Evolutionary conservation across 2,888 invertebrate species (phyloP).

Genomic region (Pedicia rivosa): DNA sequence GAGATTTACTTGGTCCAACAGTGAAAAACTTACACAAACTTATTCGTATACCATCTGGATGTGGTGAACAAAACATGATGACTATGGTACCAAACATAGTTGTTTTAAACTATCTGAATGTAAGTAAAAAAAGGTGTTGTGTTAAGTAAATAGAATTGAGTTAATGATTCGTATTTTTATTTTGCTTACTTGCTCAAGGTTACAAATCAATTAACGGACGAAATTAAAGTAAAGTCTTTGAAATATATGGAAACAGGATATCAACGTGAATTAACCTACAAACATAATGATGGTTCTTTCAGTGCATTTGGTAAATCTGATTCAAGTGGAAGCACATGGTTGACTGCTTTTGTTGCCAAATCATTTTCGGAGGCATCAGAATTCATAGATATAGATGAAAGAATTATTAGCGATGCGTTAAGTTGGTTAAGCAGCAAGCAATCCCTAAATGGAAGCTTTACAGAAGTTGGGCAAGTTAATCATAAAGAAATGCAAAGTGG

Average conservation of each 20-base stretch:
- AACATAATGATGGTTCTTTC: constrained; percentile 60
- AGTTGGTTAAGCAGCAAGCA: constrained; percentile 57
- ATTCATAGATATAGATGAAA: constrained; percentile 54
- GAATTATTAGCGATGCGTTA: constrained; percentile 47
- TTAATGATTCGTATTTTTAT: no score
- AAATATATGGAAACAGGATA: constrained; percentile 44
- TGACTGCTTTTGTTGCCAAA: constrained; percentile 71
- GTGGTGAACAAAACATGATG: constrained; percentile 47
- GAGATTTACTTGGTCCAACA: constrained; percentile 66
- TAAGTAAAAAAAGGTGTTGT: no score
- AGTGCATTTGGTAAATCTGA: constrained; percentile 62
- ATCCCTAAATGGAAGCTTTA: constrained; percentile 58
- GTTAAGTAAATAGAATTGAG: no score
- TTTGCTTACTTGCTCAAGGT: no score
- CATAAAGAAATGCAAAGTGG: constrained; percentile 55
- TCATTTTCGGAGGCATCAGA: constrained; percentile 57
- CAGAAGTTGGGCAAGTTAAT: constrained; percentile 59
- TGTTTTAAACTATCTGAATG: constrained; percentile 47
- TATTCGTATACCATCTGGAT: constrained; percentile 65
- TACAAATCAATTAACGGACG: constrained; percentile 47
- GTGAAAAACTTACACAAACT: constrained; percentile 59
- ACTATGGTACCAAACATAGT: constrained; percentile 54
- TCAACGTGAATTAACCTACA: constrained; percentile 60
- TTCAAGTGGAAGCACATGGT: constrained; percentile 52
- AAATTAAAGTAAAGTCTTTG: constrained; percentile 41